A percentile compares a stretch with the other conserved stretches of the same genome.
These are phyloP conservation scores for Rhizomys pruinosus DNA, from an alignment of 2,113 vertebrate species.

Conservation along the genomic window DNA sequence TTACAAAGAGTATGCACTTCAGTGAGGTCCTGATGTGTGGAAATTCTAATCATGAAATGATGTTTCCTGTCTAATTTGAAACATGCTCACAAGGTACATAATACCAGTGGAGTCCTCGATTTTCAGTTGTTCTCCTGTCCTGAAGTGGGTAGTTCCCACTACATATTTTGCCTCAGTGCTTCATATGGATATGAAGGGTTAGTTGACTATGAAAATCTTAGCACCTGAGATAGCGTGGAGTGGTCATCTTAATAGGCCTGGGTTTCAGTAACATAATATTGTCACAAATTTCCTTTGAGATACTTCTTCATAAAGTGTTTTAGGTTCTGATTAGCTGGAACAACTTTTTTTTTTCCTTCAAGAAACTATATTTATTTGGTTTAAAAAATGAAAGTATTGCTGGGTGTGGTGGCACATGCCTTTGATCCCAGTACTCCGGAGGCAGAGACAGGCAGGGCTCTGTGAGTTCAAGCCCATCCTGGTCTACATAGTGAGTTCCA, in stretches of 20 bases:
- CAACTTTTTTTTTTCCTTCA: not conserved
- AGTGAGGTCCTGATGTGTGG: not conserved
- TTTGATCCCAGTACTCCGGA: too few relatives aligned
- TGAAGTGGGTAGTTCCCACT: not conserved
- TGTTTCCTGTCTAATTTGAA: not conserved
- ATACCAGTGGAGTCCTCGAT: not conserved
- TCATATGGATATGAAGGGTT: not conserved
- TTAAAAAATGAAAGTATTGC: too few relatives aligned
- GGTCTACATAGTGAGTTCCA: too few relatives aligned
- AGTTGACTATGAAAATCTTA: not conserved
- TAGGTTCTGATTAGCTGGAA: slow-evolving; percentile 32
- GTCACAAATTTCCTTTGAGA: slow-evolving; percentile 2
- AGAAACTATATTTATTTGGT: slow-evolving; percentile 42
- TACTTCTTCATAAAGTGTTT: slow-evolving; percentile 35
- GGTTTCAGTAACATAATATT: not conserved
- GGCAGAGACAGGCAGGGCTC: too few relatives aligned
- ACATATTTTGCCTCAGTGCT: slow-evolving; percentile 8
- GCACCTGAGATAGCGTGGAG: not conserved
- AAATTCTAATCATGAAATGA: not conserved
- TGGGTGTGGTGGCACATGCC: too few relatives aligned
- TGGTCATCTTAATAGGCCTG: not conserved
- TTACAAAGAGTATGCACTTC: not conserved
- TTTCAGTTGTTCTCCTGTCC: not conserved
- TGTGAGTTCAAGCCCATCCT: too few relatives aligned
- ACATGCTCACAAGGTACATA: not conserved